These are phyloP conservation scores for Drosophila virilis DNA, from an alignment of 1,140 invertebrate genomes.

Conservation along the genomic window DNA sequence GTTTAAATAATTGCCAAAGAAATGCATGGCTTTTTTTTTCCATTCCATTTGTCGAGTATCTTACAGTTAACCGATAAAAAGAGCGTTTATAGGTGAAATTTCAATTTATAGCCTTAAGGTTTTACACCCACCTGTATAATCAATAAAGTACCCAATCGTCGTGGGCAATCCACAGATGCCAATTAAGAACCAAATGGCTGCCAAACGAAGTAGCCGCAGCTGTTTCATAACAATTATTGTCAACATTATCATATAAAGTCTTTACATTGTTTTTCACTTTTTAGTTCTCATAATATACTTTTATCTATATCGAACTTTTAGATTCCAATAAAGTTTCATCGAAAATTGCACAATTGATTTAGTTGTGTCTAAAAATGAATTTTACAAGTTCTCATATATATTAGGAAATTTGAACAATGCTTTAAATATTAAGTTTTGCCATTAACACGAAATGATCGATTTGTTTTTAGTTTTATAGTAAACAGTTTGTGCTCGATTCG, in stretches of 20 bases:
- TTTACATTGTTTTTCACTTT: slow-evolving; percentile 1
- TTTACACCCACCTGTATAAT: slow-evolving; percentile 62
- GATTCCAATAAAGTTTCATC: not conserved
- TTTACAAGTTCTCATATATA: not conserved
- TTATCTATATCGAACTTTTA: too few species aligned
- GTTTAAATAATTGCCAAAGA: slow-evolving; percentile 38
- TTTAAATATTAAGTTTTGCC: not conserved
- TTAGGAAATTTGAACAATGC: not conserved
- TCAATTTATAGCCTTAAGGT: not conserved
- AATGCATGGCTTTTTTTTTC: too few species aligned
- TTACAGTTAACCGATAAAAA: too few species aligned
- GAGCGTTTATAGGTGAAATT: too few species aligned
- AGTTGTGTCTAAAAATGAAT: not conserved
- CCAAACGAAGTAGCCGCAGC: slow-evolving; percentile 18
- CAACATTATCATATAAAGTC: not conserved
- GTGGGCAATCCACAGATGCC: slow-evolving; percentile 20
- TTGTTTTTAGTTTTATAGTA: slow-evolving; percentile 71
- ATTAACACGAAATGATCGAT: slow-evolving; percentile 63
- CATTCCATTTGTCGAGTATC: too few species aligned
- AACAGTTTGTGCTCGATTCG: slow-evolving; percentile 44
- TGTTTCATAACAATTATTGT: slow-evolving; percentile 33
- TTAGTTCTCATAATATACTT: slow-evolving; percentile 4
- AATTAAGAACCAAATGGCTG: slow-evolving; percentile 46
- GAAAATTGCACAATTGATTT: not conserved
- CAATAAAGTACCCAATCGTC: slow-evolving; percentile 49